Percentiles rank a stretch among this genome's conserved stretches.
Conservation (phyloP, 2,113 vertebrate genomes). For the Python bivittatus region DNA sequence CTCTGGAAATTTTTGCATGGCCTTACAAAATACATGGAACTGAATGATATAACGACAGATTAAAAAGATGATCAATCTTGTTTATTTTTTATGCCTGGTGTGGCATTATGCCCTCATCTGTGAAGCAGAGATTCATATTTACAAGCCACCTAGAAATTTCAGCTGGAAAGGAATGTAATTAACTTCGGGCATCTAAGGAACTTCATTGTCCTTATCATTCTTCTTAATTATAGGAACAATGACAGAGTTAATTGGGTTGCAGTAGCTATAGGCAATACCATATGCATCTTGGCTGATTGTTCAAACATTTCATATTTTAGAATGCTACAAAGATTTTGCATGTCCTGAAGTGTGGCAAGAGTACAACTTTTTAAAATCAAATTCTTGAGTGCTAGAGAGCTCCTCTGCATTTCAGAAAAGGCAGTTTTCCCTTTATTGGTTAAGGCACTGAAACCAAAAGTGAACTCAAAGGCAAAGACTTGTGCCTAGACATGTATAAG, state of each 20-base stretch:
- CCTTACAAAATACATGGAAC: background rate
- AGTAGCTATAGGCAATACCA: background rate
- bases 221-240: slow-evolving; percentile 1
- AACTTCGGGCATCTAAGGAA: background rate
- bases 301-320: background rate
- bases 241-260: background rate
- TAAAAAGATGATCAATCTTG: background rate
- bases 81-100: background rate
- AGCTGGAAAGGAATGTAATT: background rate
- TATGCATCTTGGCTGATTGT: background rate
- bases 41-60: background rate
- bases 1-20: background rate
- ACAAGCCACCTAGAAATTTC: background rate
- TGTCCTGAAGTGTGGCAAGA: background rate
- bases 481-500: background rate
- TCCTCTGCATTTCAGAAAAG: background rate
- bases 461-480: background rate
- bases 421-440: background rate
- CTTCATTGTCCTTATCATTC: background rate
- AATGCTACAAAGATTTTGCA: background rate
- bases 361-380: background rate
- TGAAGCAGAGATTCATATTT: background rate
- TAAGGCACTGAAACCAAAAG: background rate
- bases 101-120: background rate
- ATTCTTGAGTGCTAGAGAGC: background rate